Base-by-base conservation (phyloP, 1,140 invertebrate species). In the Drosophila melanogaster region DNA sequence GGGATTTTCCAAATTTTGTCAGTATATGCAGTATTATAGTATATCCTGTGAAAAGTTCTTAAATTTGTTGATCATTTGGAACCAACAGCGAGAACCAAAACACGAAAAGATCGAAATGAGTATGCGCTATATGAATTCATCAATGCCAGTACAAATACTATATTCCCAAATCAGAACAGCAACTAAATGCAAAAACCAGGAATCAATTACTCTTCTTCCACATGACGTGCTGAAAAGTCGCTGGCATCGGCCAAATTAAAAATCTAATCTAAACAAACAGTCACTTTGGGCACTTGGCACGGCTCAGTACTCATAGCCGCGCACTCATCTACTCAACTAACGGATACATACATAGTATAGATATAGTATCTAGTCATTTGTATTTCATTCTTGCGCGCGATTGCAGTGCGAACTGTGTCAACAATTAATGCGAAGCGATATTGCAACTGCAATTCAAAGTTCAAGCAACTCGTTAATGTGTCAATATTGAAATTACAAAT, bases 401-500 rank as follows among this genome's bases (percentile, higher is more conserved):
- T 66, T 66, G n/a, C 69, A 37, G 8, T 17, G 47, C 10, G 26
- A 75, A 56, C 44, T 75, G 72, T 75, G 59, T 65, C 53, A 51
- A 56, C 47, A 66, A 75, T 56, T 74, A 74, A 73, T 54, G 56
- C 41, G 49, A 38, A 70, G 55, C 41, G 12, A 47, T 73, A 72
- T 51, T 60, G 30, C 51, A 77, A 54, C 51, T 44, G 61, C 22
- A 72, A 80, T 74, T 26, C 64, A 66, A 67, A 79, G 83, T 87
- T 79, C 78, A 86, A 86, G 51, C 57, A 77, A 70, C 77, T 54
- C 54, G 62, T 77, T 79, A 81, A 87, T 79, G 70, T 86, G 83
- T 81, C 83, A 87, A 86, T 86, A 86, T 81, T 78, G 19, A 79
- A 78, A 81, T 67, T 75, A 22, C 19, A 22, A 2, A 78, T 76